Percentiles rank a stretch among this genome's conserved stretches.
Evolutionary conservation across 2,113 vertebrate species (phyloP).

Genomic region (Gallinago undulata): DNA sequence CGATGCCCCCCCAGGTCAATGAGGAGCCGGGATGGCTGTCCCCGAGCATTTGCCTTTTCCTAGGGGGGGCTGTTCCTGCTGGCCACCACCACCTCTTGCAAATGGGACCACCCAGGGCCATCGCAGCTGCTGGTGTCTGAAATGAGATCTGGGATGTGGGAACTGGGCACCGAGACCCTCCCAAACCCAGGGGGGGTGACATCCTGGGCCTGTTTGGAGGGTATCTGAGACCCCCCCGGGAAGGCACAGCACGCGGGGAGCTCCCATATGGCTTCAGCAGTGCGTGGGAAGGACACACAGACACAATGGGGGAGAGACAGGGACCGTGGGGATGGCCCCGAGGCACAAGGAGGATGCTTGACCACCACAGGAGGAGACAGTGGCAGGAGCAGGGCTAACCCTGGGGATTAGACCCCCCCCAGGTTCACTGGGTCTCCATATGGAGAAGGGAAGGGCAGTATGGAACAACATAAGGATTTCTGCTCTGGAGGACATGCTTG

Average conservation of each 20-base stretch:
- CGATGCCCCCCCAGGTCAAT: fast-evolving
- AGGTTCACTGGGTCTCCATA: neutral
- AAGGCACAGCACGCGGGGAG: neutral
- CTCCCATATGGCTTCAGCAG: neutral
- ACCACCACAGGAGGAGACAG: fast-evolving
- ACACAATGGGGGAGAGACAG: neutral
- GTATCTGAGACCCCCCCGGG: neutral
- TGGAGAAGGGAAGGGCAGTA: neutral
- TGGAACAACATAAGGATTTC: neutral
- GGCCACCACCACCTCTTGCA: neutral
- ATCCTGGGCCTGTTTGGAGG: neutral
- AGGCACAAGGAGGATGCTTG: fast-evolving
- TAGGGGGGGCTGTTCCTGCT: neutral
- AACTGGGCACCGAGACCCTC: neutral
- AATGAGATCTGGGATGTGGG: neutral
- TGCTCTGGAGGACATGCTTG: neutral
- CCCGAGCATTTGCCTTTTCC: neutral
- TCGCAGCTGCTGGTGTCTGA: neutral
- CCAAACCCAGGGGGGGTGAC: neutral
- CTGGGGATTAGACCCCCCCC: neutral
- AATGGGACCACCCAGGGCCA: neutral
- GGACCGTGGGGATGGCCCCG: neutral
- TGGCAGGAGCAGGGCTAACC: neutral
- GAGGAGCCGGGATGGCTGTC: neutral
- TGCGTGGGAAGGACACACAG: neutral